Base-by-base conservation (phyloP, 2,113 vertebrate species). In the Pontoporia blainvillei region DNA sequence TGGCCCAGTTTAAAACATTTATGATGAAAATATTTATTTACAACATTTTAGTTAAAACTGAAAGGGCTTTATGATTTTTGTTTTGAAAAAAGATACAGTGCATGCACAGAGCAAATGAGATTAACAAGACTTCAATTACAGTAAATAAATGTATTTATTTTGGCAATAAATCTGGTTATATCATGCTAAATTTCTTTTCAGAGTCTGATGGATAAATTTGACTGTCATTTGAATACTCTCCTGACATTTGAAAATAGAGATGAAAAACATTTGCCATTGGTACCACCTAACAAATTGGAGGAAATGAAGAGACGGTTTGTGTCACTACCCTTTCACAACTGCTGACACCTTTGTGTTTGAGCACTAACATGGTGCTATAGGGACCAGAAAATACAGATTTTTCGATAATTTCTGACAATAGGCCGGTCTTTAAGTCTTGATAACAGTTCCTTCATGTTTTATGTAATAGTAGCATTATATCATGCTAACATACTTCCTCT, bases 231-330 rank as follows among this genome's bases (percentile, higher is more conserved):
- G 75, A 98, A 98, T 82, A 98, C 90, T 73, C 99, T 99, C 94
- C 98, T 99, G 96, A 97, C 98, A 62, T 99, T 99, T 97, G 99
- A 98, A 97, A 99, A 99, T 96, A 78, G 95, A 97, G 99, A 99
- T 89, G 99, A 99, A 54, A 98, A 98, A 3, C 98, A 98, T 64
- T 98, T 98, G 96, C 98, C 98, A 3, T 94, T 99, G 97, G 99
- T 99, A 52, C 99, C 99, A 1, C 73, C 98, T 84, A 98, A 99
- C 95, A 99, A 99, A 97, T 94, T 99, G 97, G 99, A 99, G n/a
- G 99, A 99, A 97, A 98, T 99, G 95, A 99, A 99, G 98, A 99
- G 98, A 98, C 99, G 99, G 99, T 99, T 94, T 52, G 98, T 97
- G 76, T 36, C 88, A 21, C 18, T 75, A 9, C 17, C 8, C 1